These are phyloP conservation scores for Invenusta paracnida DNA, from an alignment of 2,888 invertebrate species.

Conservation along the genomic window DNA sequence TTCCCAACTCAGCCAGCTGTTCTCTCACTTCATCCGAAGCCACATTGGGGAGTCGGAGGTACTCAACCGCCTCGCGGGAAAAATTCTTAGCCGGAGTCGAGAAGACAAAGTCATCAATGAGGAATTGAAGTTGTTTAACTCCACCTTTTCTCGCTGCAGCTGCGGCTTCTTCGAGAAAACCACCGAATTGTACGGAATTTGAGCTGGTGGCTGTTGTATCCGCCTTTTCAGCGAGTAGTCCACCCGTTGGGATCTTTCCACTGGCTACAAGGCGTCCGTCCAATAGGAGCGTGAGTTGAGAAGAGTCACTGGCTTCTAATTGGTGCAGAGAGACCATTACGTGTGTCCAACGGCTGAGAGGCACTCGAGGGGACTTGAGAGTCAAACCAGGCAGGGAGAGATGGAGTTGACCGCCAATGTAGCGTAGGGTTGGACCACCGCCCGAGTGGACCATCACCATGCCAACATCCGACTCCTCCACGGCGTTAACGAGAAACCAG, in stretches of 20 bases:
- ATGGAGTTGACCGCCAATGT: not conserved
- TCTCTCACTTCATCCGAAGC: not conserved
- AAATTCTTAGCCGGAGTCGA: not conserved
- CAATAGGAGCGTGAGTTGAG: not conserved
- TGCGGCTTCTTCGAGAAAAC: not conserved
- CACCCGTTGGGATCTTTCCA: not conserved
- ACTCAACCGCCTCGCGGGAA: not conserved
- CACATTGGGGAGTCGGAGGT: not conserved
- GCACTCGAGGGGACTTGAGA: not conserved
- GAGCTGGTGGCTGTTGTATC: not conserved
- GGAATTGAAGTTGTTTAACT: not conserved
- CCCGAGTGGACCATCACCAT: not conserved
- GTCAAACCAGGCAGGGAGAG: not conserved
- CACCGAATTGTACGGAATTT: not conserved
- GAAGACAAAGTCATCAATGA: not conserved
- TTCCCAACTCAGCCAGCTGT: not conserved
- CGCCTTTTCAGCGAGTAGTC: not conserved
- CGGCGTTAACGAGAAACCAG: not conserved
- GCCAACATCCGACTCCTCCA: not conserved
- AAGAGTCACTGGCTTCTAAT: not conserved
- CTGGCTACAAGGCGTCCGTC: not conserved
- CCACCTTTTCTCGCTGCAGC: too few species aligned
- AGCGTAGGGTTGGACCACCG: not conserved
- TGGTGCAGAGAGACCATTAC: not conserved
- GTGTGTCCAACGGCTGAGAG: not conserved